Evolutionary conservation across 1,140 invertebrate genomes (phyloP).

Genomic region (Papilio glaucus): DNA sequence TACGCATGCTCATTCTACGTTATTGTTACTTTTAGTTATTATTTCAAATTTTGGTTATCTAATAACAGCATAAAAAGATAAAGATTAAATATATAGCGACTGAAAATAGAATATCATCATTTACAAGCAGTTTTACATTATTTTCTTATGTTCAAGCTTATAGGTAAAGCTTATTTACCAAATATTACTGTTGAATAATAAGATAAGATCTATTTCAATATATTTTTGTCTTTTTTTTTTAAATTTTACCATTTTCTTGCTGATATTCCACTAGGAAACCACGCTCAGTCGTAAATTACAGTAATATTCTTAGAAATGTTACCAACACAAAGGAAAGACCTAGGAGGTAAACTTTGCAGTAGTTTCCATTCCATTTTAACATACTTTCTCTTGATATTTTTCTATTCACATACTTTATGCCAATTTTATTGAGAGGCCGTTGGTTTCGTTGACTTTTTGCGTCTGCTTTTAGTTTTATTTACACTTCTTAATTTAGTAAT

Average conservation of each 20-base stretch:
- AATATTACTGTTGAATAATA: too few relatives aligned
- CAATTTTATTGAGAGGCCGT: constrained; percentile 21
- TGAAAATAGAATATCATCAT: too few relatives aligned
- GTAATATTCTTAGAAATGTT: neutral
- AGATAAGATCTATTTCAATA: too few relatives aligned
- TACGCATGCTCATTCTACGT: too few relatives aligned
- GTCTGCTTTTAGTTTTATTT: constrained; percentile 7
- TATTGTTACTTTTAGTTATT: too few relatives aligned
- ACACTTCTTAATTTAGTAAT: neutral
- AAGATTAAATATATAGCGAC: too few relatives aligned
- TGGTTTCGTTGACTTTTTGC: constrained; percentile 19
- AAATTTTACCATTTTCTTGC: neutral
- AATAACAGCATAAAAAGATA: too few relatives aligned
- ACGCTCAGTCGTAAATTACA: neutral
- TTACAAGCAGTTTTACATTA: too few relatives aligned
- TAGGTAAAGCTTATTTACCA: too few relatives aligned
- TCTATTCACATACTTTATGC: constrained; percentile 9
- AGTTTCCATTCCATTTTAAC: neutral
- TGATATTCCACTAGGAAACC: neutral
- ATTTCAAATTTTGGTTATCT: too few relatives aligned
- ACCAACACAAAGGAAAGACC: neutral
- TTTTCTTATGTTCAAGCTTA: too few relatives aligned
- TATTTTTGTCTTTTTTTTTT: neutral
- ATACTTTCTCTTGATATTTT: constrained; percentile 11
- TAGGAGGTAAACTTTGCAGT: neutral